Conservation (phyloP, 2,888 invertebrate species). For the Tachina grossa region DNA sequence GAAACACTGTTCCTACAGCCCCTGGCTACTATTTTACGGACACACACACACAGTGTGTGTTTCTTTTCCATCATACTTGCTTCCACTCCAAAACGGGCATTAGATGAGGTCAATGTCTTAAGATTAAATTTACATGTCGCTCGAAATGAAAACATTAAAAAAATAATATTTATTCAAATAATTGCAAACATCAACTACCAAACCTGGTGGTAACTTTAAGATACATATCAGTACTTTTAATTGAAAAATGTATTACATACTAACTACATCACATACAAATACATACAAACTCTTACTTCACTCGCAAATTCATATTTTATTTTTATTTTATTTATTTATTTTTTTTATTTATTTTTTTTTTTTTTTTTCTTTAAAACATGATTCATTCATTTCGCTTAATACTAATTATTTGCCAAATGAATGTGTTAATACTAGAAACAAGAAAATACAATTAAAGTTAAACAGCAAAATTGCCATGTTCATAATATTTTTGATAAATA, state of each 20-base stretch:
- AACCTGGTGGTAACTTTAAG: no score
- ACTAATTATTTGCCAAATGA: background rate
- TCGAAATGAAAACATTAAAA: background rate
- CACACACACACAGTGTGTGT: background rate
- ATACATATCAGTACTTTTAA: background rate
- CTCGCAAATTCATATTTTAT: background rate
- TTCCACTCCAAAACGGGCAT: constrained; percentile 2
- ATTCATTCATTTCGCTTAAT: background rate
- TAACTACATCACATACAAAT: no score
- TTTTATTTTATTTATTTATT: background rate
- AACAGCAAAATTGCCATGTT: constrained; percentile 9
- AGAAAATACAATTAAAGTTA: constrained; percentile 23
- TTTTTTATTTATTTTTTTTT: background rate
- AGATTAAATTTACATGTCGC: constrained; percentile 48
- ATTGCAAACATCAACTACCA: background rate
- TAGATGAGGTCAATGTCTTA: constrained; percentile 62
- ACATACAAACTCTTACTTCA: no score
- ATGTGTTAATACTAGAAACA: constrained; percentile 8
- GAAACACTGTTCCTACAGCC: background rate
- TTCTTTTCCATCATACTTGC: background rate
- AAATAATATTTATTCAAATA: background rate
- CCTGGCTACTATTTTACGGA: constrained; percentile 8
- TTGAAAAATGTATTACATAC: no score
- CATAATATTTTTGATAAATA: constrained; percentile 15
- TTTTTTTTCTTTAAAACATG: background rate